phyloP scores from a whole-genome alignment of 2,113 vertebrate genomes.

The Scopus umbretta region DNA sequence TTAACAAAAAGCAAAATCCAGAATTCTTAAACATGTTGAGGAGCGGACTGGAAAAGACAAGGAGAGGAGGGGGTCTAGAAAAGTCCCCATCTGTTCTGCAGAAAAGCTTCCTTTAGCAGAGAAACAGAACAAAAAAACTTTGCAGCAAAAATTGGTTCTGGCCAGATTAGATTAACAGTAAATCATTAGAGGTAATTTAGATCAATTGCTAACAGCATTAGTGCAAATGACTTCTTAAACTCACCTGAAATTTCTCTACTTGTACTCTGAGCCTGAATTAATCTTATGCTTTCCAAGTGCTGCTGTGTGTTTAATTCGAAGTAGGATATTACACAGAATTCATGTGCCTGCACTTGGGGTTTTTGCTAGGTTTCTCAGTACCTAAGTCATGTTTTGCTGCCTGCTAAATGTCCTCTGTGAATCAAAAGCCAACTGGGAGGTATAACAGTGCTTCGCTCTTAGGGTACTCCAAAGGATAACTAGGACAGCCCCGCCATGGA shows the following conservation, averaged over 20 bases:
- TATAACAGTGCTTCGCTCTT: not conserved
- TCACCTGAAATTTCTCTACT: conserved; percentile 1
- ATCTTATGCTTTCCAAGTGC: not conserved
- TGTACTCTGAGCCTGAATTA: not conserved
- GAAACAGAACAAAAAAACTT: not conserved
- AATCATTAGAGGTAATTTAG: conserved; percentile 16
- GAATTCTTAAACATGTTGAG: not conserved
- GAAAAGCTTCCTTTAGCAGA: not conserved
- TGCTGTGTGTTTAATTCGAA: not conserved
- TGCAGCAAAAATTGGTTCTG: not conserved
- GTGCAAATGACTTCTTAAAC: not conserved
- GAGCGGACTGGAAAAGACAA: not conserved
- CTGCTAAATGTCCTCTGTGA: not conserved
- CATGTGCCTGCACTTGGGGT: not conserved
- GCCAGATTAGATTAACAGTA: not conserved
- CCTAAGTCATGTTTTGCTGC: not conserved
- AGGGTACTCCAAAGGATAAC: not conserved
- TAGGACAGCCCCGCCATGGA: not conserved
- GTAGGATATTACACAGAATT: not conserved
- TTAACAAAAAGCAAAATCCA: not conserved
- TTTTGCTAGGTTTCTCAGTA: not conserved
- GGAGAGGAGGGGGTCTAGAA: not conserved
- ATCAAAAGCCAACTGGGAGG: not conserved
- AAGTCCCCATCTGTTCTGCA: not conserved
- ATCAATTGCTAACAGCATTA: not conserved